Evolutionary conservation across 2,888 invertebrate species (phyloP), one percentile per base, ranked within the genome.

Genomic region (Sphinx pinastri): DNA sequence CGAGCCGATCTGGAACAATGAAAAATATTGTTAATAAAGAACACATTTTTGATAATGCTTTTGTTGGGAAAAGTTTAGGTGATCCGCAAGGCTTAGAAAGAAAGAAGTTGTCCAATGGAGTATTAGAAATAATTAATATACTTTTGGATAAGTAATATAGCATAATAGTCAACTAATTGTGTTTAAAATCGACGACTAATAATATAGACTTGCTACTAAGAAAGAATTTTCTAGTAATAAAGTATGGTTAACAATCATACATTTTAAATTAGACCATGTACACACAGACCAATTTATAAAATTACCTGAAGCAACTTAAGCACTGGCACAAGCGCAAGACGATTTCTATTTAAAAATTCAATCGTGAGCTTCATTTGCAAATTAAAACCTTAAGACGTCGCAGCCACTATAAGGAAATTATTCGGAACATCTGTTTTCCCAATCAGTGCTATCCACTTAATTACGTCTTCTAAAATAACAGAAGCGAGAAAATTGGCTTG

Each of bases 1-100:
- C 73, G 97, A 96, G 75, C 98, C 98, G 87, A 99, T 98, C 99
- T 99, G 96, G 72, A 97, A 97, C 84, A 94, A 63, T n/a, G n/a
- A 6, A 38, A n/a, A 38, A 54, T 12, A 47, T n/a, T 63, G 3
- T 16, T 19, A 10, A 16, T 38, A 45, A n/a, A 45, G 63, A n/a
- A 45, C n/a, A 47, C 16, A 47, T 12, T 13, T n/a, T 14, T 4
- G 1, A 47, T n/a, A 12, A 12, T 16, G 5, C 10, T 25, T 45
- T 19, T 38, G 38, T 38, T 38, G 38, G 38, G 38, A 38, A 38
- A 8, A 38, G 38, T 38, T 38, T 38, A 38, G 38, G 6, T 8
- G 4, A 38, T 38, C 38, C 38, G 38, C 38, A 38, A 38, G 19
- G 16, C 55, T 11, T 16, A 3, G 8, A 19, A 19, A 8, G 55